A percentile compares a stretch with the other conserved stretches of the same genome.
phyloP scores from a whole-genome alignment of 2,797 vertebrate genomes.

The Gallirallus australis region DNA sequence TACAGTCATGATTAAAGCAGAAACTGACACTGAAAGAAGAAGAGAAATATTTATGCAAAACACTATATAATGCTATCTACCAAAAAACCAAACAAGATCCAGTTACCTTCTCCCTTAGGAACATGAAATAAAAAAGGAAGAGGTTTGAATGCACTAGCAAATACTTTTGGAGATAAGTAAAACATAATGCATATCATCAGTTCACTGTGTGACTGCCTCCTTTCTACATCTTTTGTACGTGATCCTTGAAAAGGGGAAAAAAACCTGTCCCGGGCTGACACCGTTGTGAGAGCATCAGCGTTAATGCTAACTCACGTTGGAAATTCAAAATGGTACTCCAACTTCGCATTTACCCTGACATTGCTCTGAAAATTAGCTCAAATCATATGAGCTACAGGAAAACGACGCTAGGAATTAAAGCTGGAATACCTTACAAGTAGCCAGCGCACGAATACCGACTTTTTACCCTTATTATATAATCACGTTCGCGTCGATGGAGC shows the following conservation, averaged over 20 bases:
- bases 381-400: background rate
- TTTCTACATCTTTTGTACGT: rapidly evolving
- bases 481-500: background rate
- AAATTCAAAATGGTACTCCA: background rate
- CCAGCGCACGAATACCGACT: background rate
- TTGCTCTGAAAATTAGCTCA: background rate
- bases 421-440: background rate
- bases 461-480: background rate
- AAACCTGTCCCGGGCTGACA: background rate
- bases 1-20: background rate
- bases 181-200: rapidly evolving
- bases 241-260: background rate
- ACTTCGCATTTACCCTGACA: background rate
- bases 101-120: background rate
- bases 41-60: background rate
- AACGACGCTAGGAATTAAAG: background rate
- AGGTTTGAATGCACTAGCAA: background rate
- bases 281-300: background rate
- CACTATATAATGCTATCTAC: background rate
- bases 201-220: background rate
- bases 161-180: background rate
- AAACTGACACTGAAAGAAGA: background rate
- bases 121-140: rapidly evolving
- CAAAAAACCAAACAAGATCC: background rate
- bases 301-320: background rate